Conservation (phyloP, 2,113 vertebrate genomes). For the Grammomys dolichurus region DNA sequence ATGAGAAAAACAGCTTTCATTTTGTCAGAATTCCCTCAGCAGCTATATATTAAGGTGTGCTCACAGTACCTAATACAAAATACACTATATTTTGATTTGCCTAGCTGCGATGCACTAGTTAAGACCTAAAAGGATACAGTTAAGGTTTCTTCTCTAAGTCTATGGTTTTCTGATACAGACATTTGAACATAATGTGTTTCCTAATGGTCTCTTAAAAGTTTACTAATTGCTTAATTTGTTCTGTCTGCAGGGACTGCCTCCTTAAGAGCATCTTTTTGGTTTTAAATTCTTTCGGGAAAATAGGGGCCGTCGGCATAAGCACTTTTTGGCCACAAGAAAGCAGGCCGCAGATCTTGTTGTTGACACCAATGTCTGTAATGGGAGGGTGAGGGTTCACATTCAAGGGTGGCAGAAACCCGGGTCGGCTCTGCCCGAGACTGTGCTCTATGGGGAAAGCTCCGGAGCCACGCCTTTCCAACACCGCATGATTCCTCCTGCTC, state of each 20-base stretch:
- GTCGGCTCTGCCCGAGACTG: slow-evolving; percentile 85
- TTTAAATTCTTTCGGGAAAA: slow-evolving; percentile 88
- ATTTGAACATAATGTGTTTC: slow-evolving; percentile 67
- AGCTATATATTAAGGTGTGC: background rate
- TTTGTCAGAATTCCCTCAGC: slow-evolving; percentile 55
- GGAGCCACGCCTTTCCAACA: slow-evolving; percentile 88
- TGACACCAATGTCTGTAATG: slow-evolving; percentile 87
- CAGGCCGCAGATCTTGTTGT: slow-evolving; percentile 82
- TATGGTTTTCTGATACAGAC: slow-evolving; percentile 6
- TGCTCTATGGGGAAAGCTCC: slow-evolving; percentile 89
- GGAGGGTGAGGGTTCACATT: slow-evolving; percentile 87
- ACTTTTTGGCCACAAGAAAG: slow-evolving; percentile 88
- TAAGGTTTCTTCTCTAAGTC: slow-evolving; percentile 31
- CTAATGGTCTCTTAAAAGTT: slow-evolving; percentile 88
- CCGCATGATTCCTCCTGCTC: slow-evolving; percentile 82
- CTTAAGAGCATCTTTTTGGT: slow-evolving; percentile 89
- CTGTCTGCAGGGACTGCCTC: slow-evolving; percentile 93
- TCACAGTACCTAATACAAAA: background rate
- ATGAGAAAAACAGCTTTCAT: slow-evolving; percentile 16
- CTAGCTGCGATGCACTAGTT: background rate
- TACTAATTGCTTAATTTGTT: slow-evolving; percentile 93
- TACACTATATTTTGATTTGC: background rate
- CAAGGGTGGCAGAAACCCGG: slow-evolving; percentile 93
- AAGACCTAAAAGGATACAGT: background rate
- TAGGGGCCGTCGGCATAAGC: slow-evolving; percentile 87